phyloP scores from a whole-genome alignment of 2,888 invertebrate species.

The Acrobasis suavella region DNA sequence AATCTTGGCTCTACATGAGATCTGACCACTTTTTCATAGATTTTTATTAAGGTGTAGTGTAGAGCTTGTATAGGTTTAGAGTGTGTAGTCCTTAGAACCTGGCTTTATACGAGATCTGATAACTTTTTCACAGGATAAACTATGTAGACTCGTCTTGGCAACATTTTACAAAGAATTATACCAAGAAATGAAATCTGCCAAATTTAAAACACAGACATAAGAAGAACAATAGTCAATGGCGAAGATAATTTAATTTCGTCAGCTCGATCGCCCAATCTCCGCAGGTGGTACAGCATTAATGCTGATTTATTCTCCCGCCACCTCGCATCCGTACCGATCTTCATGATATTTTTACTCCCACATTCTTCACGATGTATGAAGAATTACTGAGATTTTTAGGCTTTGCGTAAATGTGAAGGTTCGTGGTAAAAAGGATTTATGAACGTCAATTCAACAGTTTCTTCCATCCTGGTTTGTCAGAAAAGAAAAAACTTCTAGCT shows the following conservation, averaged over 20 bases:
- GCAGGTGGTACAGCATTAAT: conserved; percentile 11
- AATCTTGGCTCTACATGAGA: too few relatives aligned
- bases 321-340: conserved; percentile 29
- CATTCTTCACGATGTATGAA: conserved; percentile 24
- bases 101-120: too few relatives aligned
- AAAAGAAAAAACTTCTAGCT: too few relatives aligned
- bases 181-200: too few relatives aligned
- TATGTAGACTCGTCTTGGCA: too few relatives aligned
- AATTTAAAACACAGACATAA: background rate
- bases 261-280: conserved; percentile 17
- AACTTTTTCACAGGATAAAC: too few relatives aligned
- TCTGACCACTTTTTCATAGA: too few relatives aligned
- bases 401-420: conserved; percentile 9
- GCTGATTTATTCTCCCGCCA: conserved; percentile 50
- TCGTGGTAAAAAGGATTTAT: conserved; percentile 15
- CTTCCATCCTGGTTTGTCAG: too few relatives aligned
- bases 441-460: conserved; percentile 10
- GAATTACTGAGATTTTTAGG: conserved; percentile 24
- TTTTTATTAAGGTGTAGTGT: too few relatives aligned
- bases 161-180: too few relatives aligned
- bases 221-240: conserved; percentile 4
- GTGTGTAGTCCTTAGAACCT: too few relatives aligned
- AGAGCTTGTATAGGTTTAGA: too few relatives aligned
- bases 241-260: conserved; percentile 20
- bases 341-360: conserved; percentile 32